Percentiles rank a stretch among this genome's conserved stretches.
Conservation (phyloP, 2,113 vertebrate genomes). For the Colius striatus region DNA sequence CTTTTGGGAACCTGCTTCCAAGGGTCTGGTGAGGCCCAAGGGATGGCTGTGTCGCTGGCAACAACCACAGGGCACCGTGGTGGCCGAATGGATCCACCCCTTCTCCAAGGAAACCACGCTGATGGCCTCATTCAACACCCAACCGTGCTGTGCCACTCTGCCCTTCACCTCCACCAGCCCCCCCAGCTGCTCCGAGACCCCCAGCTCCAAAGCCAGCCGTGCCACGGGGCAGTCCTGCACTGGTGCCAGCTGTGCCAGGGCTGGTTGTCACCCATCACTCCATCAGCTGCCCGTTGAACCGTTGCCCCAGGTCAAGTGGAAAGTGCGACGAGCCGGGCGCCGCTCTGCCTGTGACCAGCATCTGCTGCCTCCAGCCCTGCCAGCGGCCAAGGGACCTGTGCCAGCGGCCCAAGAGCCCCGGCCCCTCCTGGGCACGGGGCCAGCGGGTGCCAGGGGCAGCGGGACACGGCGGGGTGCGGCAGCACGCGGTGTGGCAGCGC, state of each 20-base stretch:
- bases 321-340: neutral
- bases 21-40: neutral
- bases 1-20: neutral
- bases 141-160: rapidly evolving
- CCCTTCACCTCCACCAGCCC: neutral
- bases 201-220: neutral
- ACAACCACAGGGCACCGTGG: neutral
- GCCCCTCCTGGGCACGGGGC: rapidly evolving
- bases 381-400: rapidly evolving
- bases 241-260: neutral
- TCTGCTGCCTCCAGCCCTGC: neutral
- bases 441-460: rapidly evolving
- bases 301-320: neutral
- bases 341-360: rapidly evolving
- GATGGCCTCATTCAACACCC: rapidly evolving
- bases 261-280: neutral
- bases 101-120: rapidly evolving
- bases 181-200: rapidly evolving
- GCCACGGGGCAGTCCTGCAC: rapidly evolving
- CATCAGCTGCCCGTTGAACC: neutral
- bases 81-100: rapidly evolving
- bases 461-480: neutral
- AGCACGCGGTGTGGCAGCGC: rapidly evolving
- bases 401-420: rapidly evolving
- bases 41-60: rapidly evolving